phyloP scores from a whole-genome alignment of 2,113 vertebrate genomes.

The Sigmodon hispidus region DNA sequence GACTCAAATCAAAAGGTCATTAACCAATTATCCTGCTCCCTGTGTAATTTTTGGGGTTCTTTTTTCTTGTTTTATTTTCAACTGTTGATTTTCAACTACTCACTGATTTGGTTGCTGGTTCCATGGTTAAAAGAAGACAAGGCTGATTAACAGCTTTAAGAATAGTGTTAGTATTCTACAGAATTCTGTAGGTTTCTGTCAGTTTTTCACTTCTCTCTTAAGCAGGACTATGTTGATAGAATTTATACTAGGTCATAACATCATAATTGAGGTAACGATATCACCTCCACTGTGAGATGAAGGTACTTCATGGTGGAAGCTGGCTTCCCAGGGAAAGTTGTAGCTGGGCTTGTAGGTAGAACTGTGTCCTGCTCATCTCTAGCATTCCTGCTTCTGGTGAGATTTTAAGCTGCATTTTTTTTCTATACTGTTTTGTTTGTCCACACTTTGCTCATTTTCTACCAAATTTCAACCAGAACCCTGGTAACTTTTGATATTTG shows the following conservation, averaged over 20 bases:
- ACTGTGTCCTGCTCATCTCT: background rate
- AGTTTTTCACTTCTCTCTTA: background rate
- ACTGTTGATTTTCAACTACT: background rate
- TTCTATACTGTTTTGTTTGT: background rate
- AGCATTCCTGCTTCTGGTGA: background rate
- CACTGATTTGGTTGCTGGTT: background rate
- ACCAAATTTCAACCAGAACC: background rate
- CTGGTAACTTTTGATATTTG: background rate
- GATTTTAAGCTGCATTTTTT: background rate
- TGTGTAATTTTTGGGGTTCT: background rate
- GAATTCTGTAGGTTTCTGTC: background rate
- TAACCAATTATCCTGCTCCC: background rate
- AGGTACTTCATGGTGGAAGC: fast-evolving
- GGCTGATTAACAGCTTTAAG: background rate
- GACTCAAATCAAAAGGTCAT: background rate
- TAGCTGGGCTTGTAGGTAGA: background rate
- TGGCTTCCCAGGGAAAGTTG: no score
- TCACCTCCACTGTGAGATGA: background rate
- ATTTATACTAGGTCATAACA: background rate
- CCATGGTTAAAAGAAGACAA: background rate
- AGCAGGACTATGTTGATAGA: background rate
- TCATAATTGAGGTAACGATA: background rate
- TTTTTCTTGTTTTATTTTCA: background rate
- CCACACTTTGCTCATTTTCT: background rate
- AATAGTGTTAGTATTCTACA: background rate